Percentiles rank a stretch among this genome's conserved stretches.
Conservation (phyloP, 1,140 invertebrate genomes). For the Radopholus similis region DNA sequence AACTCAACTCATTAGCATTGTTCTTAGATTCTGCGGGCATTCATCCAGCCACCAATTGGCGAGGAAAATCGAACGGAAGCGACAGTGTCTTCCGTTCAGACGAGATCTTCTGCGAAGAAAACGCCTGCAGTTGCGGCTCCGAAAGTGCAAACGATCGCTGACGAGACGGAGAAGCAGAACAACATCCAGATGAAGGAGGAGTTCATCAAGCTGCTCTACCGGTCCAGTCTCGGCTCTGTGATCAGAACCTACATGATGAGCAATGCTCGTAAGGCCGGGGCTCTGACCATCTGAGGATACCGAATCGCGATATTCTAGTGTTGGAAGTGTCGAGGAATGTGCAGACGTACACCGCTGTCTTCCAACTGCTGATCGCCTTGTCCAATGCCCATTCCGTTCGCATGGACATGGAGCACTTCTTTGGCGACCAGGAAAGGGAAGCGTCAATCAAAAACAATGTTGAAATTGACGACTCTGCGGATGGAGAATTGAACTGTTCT, state of each 20-base stretch:
- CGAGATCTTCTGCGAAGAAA: not conserved
- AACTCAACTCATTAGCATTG: not conserved
- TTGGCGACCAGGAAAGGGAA: constrained; percentile 1
- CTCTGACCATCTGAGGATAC: not conserved
- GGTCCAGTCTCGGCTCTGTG: constrained; percentile 9
- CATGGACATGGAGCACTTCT: not conserved
- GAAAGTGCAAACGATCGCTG: not conserved
- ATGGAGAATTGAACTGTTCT: not conserved
- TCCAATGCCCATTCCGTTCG: not conserved
- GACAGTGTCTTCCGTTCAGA: not conserved
- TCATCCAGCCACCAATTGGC: not conserved
- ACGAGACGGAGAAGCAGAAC: not conserved
- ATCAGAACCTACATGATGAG: constrained; percentile 13
- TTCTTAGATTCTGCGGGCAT: constrained; percentile 9
- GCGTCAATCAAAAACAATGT: not conserved
- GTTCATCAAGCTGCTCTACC: constrained; percentile 1
- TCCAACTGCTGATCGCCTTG: constrained; percentile 16
- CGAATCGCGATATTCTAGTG: constrained; percentile 5
- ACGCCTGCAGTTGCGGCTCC: not conserved
- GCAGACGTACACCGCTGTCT: constrained; percentile 2
- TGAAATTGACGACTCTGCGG: constrained; percentile 13
- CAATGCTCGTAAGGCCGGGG: constrained; percentile 5
- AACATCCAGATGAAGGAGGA: not conserved
- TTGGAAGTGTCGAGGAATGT: constrained; percentile 17
- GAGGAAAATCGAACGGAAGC: not conserved